Conservation (phyloP, 2,113 vertebrate species). For the Sylvia atricapilla region DNA sequence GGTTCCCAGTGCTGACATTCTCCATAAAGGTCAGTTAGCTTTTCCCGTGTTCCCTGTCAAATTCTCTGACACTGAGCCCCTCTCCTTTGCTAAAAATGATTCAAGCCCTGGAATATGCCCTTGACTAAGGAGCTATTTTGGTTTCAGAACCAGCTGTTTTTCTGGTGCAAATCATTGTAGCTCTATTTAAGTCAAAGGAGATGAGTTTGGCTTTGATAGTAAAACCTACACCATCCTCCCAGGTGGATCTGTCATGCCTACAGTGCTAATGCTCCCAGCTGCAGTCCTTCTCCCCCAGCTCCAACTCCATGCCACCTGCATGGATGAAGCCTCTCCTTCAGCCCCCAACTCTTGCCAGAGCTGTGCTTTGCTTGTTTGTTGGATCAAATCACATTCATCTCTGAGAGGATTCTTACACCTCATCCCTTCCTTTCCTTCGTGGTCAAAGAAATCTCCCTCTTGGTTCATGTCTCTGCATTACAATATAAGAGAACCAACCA, state of each 20-base stretch:
- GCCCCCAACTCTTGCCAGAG: background rate
- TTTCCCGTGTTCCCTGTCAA: constrained; percentile 21
- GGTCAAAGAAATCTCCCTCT: background rate
- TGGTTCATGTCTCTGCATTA: background rate
- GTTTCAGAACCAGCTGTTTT: constrained; percentile 17
- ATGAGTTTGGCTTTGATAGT: background rate
- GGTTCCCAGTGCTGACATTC: constrained; percentile 33
- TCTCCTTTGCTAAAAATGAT: constrained; percentile 50
- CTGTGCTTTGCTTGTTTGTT: background rate
- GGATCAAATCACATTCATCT: background rate
- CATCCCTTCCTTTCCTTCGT: background rate
- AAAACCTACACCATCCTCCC: background rate
- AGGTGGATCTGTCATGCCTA: background rate
- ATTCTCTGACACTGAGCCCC: background rate
- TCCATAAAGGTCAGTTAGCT: constrained; percentile 55
- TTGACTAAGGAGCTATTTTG: constrained; percentile 58
- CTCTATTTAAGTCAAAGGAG: background rate
- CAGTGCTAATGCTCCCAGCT: background rate
- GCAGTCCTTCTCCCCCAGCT: background rate
- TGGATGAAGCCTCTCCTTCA: background rate
- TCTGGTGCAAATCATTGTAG: background rate
- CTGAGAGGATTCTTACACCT: background rate
- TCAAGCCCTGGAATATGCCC: constrained; percentile 26
- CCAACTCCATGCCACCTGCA: background rate
- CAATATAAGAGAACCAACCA: background rate